Conservation (phyloP, 2,113 vertebrate species). For the Platycercus adscitus region DNA sequence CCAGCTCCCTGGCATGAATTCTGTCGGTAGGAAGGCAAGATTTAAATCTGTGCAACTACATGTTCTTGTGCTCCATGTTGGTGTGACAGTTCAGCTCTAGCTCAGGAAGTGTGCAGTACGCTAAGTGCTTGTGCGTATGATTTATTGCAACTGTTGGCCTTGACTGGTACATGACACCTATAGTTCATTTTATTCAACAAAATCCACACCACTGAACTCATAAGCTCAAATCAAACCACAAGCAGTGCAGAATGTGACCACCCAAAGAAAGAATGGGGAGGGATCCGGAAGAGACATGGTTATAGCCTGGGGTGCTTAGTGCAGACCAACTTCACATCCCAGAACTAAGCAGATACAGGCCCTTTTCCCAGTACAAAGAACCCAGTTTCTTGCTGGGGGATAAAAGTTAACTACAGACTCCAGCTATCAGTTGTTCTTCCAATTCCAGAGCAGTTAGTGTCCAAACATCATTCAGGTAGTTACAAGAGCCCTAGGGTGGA, state of each 20-base stretch:
- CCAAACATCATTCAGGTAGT: background rate
- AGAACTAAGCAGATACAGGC: background rate
- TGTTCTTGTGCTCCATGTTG: rapidly evolving
- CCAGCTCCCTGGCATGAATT: background rate
- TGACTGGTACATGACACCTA: conserved; percentile 62
- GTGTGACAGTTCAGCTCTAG: background rate
- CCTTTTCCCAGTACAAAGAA: background rate
- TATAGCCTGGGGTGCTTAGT: background rate
- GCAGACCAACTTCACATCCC: background rate
- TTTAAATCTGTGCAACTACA: background rate
- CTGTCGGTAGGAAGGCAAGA: background rate
- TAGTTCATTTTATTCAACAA: conserved; percentile 69
- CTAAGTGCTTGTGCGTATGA: background rate
- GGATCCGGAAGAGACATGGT: background rate
- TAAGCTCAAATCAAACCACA: conserved; percentile 66
- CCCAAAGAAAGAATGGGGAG: background rate
- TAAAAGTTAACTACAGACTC: background rate
- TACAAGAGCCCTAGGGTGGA: conserved; percentile 4
- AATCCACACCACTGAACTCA: conserved; percentile 69
- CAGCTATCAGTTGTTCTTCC: conserved; percentile 17
- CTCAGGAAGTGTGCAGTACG: background rate
- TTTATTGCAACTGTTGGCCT: conserved; percentile 74
- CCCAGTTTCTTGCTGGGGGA: background rate
- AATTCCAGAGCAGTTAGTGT: background rate
- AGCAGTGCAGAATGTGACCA: conserved; percentile 42